phyloP scores from a whole-genome alignment of 2,888 invertebrate genomes.

The Sarcophaga variegata region DNA sequence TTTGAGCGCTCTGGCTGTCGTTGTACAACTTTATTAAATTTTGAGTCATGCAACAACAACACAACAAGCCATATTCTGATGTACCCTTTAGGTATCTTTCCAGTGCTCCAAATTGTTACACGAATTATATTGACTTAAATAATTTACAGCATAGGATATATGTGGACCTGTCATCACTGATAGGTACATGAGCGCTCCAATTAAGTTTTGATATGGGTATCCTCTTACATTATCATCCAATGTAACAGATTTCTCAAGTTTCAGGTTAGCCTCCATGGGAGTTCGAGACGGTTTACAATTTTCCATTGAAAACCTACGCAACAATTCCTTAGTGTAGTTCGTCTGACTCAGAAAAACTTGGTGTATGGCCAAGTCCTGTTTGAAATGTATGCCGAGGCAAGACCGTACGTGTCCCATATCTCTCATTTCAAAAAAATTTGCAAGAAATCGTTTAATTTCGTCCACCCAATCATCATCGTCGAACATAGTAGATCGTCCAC shows the following conservation, averaged over 20 bases:
- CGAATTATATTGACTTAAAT: too few species aligned
- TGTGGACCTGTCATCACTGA: too few species aligned
- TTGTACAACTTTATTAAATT: background rate
- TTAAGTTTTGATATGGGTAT: too few species aligned
- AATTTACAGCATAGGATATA: too few species aligned
- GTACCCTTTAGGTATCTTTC: too few species aligned
- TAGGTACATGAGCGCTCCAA: too few species aligned
- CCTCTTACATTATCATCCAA: background rate
- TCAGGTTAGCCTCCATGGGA: constrained; percentile 54
- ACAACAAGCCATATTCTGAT: too few species aligned
- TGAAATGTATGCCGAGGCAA: constrained; percentile 53
- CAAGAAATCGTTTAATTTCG: constrained; percentile 49
- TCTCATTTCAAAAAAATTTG: constrained; percentile 30
- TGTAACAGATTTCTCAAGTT: constrained; percentile 9
- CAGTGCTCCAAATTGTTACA: too few species aligned
- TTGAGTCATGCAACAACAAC: background rate
- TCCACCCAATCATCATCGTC: constrained; percentile 48
- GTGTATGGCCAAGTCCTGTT: constrained; percentile 47
- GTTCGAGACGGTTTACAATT: constrained; percentile 57
- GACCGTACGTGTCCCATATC: background rate
- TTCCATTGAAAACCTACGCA: constrained; percentile 49
- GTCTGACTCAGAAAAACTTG: constrained; percentile 29
- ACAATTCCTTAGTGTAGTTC: constrained; percentile 46
- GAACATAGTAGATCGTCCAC: constrained; percentile 70
- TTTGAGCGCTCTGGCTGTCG: background rate